phyloP scores from a whole-genome alignment of 1,140 invertebrate species.

The Neodiprion fabricii region DNA sequence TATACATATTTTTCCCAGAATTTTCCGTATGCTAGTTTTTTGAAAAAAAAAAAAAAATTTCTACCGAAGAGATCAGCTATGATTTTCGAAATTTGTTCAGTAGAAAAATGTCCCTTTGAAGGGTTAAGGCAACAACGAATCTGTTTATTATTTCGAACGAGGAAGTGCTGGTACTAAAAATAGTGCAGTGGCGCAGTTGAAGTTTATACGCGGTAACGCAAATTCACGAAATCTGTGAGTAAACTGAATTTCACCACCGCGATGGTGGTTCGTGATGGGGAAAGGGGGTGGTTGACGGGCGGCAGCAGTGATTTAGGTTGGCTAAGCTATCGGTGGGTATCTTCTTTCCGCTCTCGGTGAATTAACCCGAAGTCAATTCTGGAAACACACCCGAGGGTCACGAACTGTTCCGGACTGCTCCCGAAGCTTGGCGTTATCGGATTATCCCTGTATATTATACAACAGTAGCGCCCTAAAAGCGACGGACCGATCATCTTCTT shows the following conservation, averaged over 20 bases:
- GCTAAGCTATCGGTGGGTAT: neutral
- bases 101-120: too few species aligned
- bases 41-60: too few species aligned
- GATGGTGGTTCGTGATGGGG: neutral
- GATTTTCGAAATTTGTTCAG: too few species aligned
- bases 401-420: neutral
- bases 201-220: neutral
- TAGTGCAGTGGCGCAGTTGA: neutral
- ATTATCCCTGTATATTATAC: neutral
- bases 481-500: neutral
- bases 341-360: neutral
- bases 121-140: too few species aligned
- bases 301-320: neutral
- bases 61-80: too few species aligned
- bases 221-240: neutral
- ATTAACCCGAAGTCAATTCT: neutral
- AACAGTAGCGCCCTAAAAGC: neutral
- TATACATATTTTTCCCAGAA: too few species aligned
- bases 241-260: neutral
- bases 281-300: neutral
- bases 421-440: neutral
- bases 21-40: too few species aligned
- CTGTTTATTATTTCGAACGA: too few species aligned
- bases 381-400: slow-evolving; percentile 4
- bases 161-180: neutral